These are phyloP conservation scores for Amia ocellicauda DNA, from an alignment of 2,113 vertebrate genomes.

Conservation along the genomic window DNA sequence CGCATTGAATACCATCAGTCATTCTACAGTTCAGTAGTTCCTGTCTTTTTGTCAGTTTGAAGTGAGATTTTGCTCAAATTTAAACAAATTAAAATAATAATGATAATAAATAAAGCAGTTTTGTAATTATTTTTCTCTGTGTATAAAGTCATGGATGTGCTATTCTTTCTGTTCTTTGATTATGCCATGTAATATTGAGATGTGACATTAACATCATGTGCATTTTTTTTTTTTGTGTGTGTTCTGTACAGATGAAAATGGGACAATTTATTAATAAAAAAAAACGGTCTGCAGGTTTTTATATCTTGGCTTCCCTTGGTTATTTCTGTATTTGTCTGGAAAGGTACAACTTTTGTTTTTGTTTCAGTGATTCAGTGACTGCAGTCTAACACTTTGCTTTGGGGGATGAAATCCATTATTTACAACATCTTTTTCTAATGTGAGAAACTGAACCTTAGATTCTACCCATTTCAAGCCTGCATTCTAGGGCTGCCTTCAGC, in stretches of 20 bases:
- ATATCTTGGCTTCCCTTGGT: conserved; percentile 49
- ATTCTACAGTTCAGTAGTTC: conserved; percentile 26
- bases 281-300: conserved; percentile 88
- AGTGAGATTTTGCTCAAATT: conserved; percentile 34
- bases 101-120: conserved; percentile 34
- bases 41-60: conserved; percentile 31
- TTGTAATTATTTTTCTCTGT: conserved; percentile 71
- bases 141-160: conserved; percentile 62
- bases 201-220: conserved; percentile 82
- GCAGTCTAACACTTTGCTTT: neutral
- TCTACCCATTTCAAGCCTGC: no score
- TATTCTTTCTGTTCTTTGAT: conserved; percentile 64
- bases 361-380: no score
- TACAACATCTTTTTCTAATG: no score
- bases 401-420: no score
- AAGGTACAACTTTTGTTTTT: neutral
- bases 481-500: no score
- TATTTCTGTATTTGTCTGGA: conserved; percentile 2
- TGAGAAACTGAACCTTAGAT: no score
- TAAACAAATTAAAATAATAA: conserved; percentile 20
- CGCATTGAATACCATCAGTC: conserved; percentile 24
- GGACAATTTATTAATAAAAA: conserved; percentile 95
- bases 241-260: conserved; percentile 89
- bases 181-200: conserved; percentile 80
- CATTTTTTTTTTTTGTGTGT: conserved; percentile 51